Base-by-base conservation (phyloP, 2,888 invertebrate species). In the Scotopteryx bipunctaria region DNA sequence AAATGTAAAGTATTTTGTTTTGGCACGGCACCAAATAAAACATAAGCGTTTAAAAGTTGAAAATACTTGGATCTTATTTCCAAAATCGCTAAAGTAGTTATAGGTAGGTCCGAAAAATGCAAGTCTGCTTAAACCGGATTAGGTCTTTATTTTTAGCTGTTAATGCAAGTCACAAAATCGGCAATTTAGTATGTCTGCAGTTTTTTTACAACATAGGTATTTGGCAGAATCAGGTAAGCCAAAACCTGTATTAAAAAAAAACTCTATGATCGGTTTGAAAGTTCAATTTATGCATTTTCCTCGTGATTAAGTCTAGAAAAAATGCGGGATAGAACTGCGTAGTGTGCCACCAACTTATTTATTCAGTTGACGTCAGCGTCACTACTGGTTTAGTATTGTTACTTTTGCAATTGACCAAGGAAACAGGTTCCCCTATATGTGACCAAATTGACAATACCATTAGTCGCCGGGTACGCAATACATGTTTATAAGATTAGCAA, bases 401-500 rank as follows among this genome's bases (percentile, higher is more conserved):
- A n/a, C n/a, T n/a, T n/a, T n/a, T n/a, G n/a, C n/a, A n/a, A n/a
- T n/a, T n/a, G n/a, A n/a, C n/a, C n/a, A n/a, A n/a, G n/a, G n/a
- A n/a, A n/a, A n/a, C n/a, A n/a, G n/a, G n/a, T n/a, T n/a, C n/a
- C n/a, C n/a, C n/a, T n/a, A n/a, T n/a, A n/a, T n/a, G n/a, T n/a
- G n/a, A n/a, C n/a, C n/a, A 51, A 62, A 61, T 63, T 54, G 31
- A 29, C 15, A 55, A n/a, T 56, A 57, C 41, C 57, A 65, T 64
- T 50, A 58, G 21, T 16, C n/a, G 11, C 37, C 17, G 6, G n/a
- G 32, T 35, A 36, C 41, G 41, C 61, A 55, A 43, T 23, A 64
- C 68, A 69, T 63, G 70, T 64, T 64, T 62, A 54, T 53, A 57
- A 53, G 47, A 67, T 74, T 74, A 73, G 59, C 65, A 46, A 48